A percentile compares a stretch with the other conserved stretches of the same genome.
These are phyloP conservation scores for Callyntrura guangdongensis DNA, from an alignment of 2,888 invertebrate species.

Conservation along the genomic window DNA sequence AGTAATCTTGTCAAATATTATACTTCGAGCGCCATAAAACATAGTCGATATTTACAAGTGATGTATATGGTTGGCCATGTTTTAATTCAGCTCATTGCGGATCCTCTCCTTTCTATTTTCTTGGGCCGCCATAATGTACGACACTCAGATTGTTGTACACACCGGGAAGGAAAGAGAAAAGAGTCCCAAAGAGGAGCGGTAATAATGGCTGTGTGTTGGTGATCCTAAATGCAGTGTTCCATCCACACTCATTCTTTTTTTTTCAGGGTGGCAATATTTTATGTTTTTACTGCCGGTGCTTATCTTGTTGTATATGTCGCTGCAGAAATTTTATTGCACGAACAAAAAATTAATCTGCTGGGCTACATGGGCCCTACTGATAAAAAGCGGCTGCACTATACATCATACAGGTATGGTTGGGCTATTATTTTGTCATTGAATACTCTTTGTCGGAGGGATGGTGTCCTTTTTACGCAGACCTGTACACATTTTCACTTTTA, in stretches of 20 bases:
- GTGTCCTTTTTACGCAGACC: no score
- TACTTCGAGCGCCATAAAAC: no score
- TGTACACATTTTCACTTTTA: slow-evolving; percentile 14
- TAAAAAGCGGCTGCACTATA: background rate
- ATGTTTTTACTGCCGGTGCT: slow-evolving; percentile 46
- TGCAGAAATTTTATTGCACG: slow-evolving; percentile 51
- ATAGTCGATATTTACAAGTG: no score
- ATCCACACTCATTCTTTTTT: slow-evolving; percentile 29
- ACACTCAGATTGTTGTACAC: no score
- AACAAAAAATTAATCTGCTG: slow-evolving; percentile 35
- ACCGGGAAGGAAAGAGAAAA: background rate
- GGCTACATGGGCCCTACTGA: background rate
- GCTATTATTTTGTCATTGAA: background rate
- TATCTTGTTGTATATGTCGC: slow-evolving; percentile 30
- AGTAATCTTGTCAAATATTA: no score
- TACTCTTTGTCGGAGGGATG: background rate
- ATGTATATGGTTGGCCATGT: background rate
- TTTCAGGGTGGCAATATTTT: slow-evolving; percentile 37
- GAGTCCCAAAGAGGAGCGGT: background rate
- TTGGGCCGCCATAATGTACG: no score
- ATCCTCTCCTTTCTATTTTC: no score
- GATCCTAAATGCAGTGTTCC: background rate
- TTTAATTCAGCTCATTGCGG: background rate
- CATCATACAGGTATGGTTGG: background rate
- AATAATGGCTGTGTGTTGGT: slow-evolving; percentile 43